Base-by-base conservation (phyloP, 2,888 invertebrate genomes). In the Perdita meconis region DNA sequence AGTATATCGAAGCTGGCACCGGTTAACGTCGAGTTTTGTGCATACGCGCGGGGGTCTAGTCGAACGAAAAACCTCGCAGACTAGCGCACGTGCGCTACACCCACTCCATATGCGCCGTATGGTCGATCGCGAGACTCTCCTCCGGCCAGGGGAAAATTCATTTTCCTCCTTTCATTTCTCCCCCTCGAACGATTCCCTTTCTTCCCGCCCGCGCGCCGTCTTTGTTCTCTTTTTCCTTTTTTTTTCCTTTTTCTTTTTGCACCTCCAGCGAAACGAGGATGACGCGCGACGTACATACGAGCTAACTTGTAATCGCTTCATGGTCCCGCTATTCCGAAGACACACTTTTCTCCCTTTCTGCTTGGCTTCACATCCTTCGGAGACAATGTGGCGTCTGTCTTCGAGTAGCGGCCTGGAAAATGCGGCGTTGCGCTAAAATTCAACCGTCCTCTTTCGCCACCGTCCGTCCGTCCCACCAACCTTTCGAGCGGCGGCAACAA, bases 301-400 rank as follows among this genome's bases (percentile, higher is more conserved):
- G 71, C 57, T 53, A 51, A 59, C 66, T 66, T 36, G 70, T 51
- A 57, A 65, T 51, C 66, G 65, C 26, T 60, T 47, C 55, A 16
- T 44, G 53, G 38, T 8, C 16, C 38, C 38, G 24, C 26, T 2
- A 16, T 42, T 42, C 57, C 34, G 26, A 57, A 38, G 57, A 36
- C 64, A 30, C 70, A n/a, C 56, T 66, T 57, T 44, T 53, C 68
- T 22, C 56, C 55, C 40, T 47, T 73, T 64, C 66, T 59, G 44
- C 74, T 53, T 47, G 53, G 34, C 38, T 66, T 51, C 71, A 38
- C 68, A 67, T 73, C 66, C 67, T 69, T 38, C 69, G 64, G 78
- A 87, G 87, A 88, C 87, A 88, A 87, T 85, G 85, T 82, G 87
- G 82, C 85, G 86, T 85, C 86, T 84, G 82, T 84, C 83, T 74